These are phyloP conservation scores for Hassar affinis DNA, from an alignment of 2,113 vertebrate genomes.

Conservation along the genomic window DNA sequence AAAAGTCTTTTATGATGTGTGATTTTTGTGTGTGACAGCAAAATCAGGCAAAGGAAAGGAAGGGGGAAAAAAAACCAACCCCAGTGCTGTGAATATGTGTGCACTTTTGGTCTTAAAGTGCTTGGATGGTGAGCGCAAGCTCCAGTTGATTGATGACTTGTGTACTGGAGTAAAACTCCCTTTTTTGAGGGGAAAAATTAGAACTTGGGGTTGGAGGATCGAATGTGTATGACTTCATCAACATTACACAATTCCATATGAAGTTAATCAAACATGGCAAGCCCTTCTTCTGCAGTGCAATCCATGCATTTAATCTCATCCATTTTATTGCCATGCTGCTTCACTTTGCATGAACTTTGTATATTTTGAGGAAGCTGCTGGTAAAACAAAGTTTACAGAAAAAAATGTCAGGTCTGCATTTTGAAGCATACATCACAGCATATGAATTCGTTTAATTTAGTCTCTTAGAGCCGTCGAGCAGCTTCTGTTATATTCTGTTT, in stretches of 20 bases:
- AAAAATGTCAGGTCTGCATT: background rate
- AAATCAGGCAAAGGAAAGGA: background rate
- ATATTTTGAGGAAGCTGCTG: background rate
- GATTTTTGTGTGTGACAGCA: conserved; percentile 1
- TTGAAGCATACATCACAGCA: background rate
- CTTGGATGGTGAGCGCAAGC: conserved; percentile 35
- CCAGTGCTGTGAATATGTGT: background rate
- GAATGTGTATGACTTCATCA: conserved; percentile 60
- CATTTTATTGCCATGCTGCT: conserved; percentile 52
- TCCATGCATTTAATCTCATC: conserved; percentile 57
- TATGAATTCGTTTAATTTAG: background rate
- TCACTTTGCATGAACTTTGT: conserved; percentile 28
- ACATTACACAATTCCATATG: conserved; percentile 54
- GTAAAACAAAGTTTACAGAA: conserved; percentile 10
- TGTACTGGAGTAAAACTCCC: conserved; percentile 58
- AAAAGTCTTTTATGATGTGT: background rate
- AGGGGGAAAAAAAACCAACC: background rate
- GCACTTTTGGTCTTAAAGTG: conserved; percentile 47
- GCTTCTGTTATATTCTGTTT: background rate
- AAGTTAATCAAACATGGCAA: conserved; percentile 64
- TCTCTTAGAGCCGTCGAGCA: too few relatives aligned
- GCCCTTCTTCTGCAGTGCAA: conserved; percentile 49
- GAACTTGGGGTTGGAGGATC: conserved; percentile 52
- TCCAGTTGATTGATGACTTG: conserved; percentile 71
- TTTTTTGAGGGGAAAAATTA: conserved; percentile 48